Conservation (phyloP, 2,113 vertebrate species). For the Nymphicus hollandicus region DNA sequence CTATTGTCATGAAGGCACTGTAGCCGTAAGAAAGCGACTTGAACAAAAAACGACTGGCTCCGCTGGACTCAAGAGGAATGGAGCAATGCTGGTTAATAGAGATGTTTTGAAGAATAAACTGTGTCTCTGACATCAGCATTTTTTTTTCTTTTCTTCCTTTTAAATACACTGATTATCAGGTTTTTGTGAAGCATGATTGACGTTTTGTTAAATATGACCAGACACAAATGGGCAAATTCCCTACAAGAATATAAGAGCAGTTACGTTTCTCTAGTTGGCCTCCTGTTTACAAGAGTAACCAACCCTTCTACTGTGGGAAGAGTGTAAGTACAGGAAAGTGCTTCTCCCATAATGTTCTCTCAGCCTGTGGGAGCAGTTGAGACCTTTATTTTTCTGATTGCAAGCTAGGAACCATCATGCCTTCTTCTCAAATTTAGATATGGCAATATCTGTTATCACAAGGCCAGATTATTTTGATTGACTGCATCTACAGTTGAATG, state of each 20-base stretch:
- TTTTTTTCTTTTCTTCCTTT: fast-evolving
- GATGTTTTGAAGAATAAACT: background rate
- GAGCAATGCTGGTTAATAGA: background rate
- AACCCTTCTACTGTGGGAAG: background rate
- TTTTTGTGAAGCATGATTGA: background rate
- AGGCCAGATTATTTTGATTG: background rate
- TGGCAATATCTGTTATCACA: background rate
- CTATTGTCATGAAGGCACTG: background rate
- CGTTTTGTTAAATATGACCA: background rate
- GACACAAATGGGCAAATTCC: background rate
- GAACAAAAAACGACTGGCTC: background rate
- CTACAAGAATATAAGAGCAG: background rate
- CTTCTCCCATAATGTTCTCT: background rate
- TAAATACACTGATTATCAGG: background rate
- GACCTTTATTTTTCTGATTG: background rate
- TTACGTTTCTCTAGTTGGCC: background rate
- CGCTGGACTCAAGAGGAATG: background rate
- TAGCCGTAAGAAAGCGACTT: background rate
- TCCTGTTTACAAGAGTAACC: background rate
- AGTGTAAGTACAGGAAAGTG: background rate
- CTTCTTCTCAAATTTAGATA: background rate
- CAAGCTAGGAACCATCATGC: background rate
- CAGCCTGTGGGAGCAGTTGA: background rate
- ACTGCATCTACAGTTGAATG: background rate
- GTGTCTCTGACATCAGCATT: background rate